Base-by-base conservation (phyloP, 1,140 invertebrate genomes). In the Tetramorium parvispinum region DNA sequence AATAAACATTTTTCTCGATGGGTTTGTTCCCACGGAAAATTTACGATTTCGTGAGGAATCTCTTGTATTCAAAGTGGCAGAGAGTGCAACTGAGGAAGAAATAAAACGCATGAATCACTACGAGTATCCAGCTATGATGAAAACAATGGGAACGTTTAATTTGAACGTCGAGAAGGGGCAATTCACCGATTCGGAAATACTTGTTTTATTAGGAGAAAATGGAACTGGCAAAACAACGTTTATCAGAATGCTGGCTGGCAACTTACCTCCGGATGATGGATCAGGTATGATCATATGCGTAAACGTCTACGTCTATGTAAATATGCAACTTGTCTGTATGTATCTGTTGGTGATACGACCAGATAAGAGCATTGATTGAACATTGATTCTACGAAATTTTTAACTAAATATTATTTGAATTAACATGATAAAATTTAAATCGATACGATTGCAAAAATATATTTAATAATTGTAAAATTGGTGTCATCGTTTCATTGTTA, bases 201-300 rank as follows among this genome's bases (percentile, higher is more conserved):
- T 99, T 92, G 99, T 99, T 18, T 96, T 99, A 93, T 96, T 99
- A 70, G 99, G 99, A 81, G 99, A 99, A 95, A 99, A 99, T 96
- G 99, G 99, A 88, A 99, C 99, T 65, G 99, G 99, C 63, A 99
- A 99, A 96, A 99, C 99, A 0, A 99, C 99, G 18, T 99, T 99
- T 91, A 99, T 99, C 93, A 96, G 98, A 93, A 98, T 99, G 98
- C 96, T 99, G 89, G 99, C 99, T 92, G 99, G 99, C 55, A 98
- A 98, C 93, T 95, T 99, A 88, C 96, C 97, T 91, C 98, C 99
- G 16, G 99, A 99, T 96, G 97, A 97, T 89, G 98, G 98, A 92
- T 97, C 96, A 86, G 96, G 97, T 97, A 94, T 93, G 85, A 85
- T 46, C 16, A 13, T 8, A 13, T 43, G 1, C n/a, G 3, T 55